Conservation (phyloP, 2,797 vertebrate species). For the Danio choprae region DNA sequence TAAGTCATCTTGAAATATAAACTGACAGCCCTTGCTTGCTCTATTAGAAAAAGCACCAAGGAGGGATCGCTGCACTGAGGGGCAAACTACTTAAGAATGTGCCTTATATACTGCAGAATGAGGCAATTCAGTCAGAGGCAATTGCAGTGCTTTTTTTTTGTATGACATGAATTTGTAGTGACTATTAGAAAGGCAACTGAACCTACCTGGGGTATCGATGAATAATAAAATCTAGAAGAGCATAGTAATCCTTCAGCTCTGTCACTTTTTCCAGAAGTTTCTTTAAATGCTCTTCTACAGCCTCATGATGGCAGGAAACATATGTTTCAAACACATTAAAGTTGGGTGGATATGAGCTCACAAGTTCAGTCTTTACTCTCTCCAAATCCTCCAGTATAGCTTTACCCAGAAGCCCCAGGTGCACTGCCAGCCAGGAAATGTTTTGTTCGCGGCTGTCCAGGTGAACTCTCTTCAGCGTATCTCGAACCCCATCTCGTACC, state of each 20-base stretch:
- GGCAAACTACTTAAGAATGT: no score
- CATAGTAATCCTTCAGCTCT: constrained; percentile 76
- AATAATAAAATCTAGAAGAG: constrained; percentile 86
- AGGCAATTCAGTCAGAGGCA: no score
- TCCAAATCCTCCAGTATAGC: constrained; percentile 79
- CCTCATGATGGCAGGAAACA: constrained; percentile 79
- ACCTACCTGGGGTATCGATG: constrained; percentile 84
- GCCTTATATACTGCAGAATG: no score
- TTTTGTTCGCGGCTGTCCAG: constrained; percentile 66
- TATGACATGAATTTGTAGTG: no score
- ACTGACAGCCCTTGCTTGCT: no score
- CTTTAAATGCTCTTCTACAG: constrained; percentile 80
- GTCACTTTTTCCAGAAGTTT: constrained; percentile 67
- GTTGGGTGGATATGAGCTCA: constrained; percentile 81
- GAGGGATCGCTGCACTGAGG: no score
- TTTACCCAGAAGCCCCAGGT: constrained; percentile 79
- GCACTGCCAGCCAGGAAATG: constrained; percentile 73
- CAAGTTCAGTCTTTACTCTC: constrained; percentile 79
- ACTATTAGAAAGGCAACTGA: no score
- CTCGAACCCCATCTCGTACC: constrained; percentile 72
- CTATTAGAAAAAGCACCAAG: no score
- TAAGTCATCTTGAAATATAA: no score
- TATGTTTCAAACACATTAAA: constrained; percentile 85
- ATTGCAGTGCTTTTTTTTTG: no score
- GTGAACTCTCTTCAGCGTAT: constrained; percentile 70